Percentiles rank a stretch among this genome's conserved stretches.
These are phyloP conservation scores for Stictocephala bisonia DNA, from an alignment of 2,888 invertebrate species.

Conservation along the genomic window DNA sequence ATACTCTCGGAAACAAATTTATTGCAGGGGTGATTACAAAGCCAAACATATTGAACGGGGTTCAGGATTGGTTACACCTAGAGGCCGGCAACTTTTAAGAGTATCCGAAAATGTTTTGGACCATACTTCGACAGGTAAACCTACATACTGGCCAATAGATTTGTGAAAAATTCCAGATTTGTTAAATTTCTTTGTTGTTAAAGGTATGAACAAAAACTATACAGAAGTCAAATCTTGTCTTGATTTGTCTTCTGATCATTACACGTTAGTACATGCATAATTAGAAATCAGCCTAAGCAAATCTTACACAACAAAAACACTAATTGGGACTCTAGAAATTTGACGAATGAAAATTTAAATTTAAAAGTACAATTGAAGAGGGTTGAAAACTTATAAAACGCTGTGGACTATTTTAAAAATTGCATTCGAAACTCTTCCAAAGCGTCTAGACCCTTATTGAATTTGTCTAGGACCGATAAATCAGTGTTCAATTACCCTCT, in stretches of 20 bases:
- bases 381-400: neutral
- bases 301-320: neutral
- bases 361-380: neutral
- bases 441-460: neutral
- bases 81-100: no score
- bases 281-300: neutral
- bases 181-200: no score
- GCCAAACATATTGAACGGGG: no score
- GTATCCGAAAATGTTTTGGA: no score
- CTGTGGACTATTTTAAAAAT: neutral
- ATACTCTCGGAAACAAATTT: no score
- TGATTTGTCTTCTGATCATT: neutral
- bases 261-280: neutral
- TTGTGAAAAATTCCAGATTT: no score
- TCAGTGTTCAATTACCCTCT: neutral
- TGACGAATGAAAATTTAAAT: neutral
- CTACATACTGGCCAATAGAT: no score
- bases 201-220: neutral
- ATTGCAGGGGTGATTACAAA: no score
- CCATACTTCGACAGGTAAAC: no score
- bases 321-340: neutral
- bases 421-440: neutral
- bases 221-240: neutral
- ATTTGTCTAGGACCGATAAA: neutral
- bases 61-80: no score